Base-by-base conservation (phyloP, 1,140 invertebrate species). In the Lepeophtheirus salmonis region DNA sequence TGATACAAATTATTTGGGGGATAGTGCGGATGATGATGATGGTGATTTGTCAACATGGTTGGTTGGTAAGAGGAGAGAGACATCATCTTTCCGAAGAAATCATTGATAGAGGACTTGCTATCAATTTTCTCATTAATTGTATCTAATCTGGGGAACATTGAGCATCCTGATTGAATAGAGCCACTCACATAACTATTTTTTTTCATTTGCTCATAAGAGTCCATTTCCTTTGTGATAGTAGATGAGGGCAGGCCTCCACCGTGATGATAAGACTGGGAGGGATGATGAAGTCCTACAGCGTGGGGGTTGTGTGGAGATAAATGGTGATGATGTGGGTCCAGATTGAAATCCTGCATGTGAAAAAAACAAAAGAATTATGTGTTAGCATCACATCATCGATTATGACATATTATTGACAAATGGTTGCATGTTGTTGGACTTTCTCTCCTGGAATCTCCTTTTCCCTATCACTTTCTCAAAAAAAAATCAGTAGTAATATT, bases 41-140 rank as follows among this genome's bases (percentile, higher is more conserved):
- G 23, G 21, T 54, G 23, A 54, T 54, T 14, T 16, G 17, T 20
- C 20, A 54, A 20, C 20, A 54, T 24, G 17, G 17, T 20, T 14
- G 52, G 23, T 20, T 54, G 52, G 23, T 20, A 54, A 20, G 20
- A 24, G 18, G 52, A 54, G 23, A 54, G 23, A n/a, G 52, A 54
- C 52, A 54, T 54, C 52, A 54, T 54, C 13, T 54, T 54, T n/a
- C 52, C 52, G 22, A 54, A 54, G 17, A 54, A 54, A n/a, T 41
- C 30, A n/a, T 41, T 41, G 30, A 41, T 41, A n/a, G 30, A 41
- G 6, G 30, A 41, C 30, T 41, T 41, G 6, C 30, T n/a, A 41
- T n/a, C 30, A 41, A 6, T n/a, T 41, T 10, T n/a, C n/a, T n/a
- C 30, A 10, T n/a, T n/a, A n/a, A 6, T n/a, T 41, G 6, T n/a